Conservation (phyloP, 2,888 invertebrate genomes). For the Agrochola circellaris region DNA sequence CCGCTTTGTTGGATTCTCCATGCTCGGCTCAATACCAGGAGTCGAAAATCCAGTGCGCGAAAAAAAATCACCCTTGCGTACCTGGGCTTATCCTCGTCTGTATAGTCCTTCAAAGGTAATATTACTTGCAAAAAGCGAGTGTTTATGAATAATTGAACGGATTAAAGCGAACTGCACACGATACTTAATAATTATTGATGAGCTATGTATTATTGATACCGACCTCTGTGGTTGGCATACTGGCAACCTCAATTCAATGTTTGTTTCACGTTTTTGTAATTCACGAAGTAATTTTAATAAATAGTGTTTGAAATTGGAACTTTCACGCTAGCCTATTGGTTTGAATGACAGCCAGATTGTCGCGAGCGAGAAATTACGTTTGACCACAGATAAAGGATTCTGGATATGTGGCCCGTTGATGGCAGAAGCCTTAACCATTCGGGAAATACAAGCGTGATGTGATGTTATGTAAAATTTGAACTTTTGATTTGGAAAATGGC, state of each 20-base stretch:
- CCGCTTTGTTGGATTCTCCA: too few species aligned
- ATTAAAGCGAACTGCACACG: constrained; percentile 53
- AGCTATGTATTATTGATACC: constrained; percentile 56
- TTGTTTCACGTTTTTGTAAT: constrained; percentile 31
- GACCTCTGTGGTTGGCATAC: constrained; percentile 19
- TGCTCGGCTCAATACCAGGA: neutral
- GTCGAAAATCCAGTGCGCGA: neutral
- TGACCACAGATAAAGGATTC: constrained; percentile 4
- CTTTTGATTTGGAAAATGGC: neutral
- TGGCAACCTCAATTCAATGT: constrained; percentile 52
- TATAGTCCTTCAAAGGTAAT: constrained; percentile 35
- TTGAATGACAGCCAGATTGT: constrained; percentile 6
- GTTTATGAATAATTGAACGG: constrained; percentile 58
- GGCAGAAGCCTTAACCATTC: too few species aligned
- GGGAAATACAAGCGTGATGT: too few species aligned
- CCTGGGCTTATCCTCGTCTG: neutral
- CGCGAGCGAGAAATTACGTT: neutral
- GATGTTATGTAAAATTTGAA: too few species aligned
- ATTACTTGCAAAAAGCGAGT: constrained; percentile 44
- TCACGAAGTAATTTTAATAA: constrained; percentile 24
- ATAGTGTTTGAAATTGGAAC: constrained; percentile 28
- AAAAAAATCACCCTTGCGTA: neutral
- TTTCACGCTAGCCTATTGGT: constrained; percentile 4
- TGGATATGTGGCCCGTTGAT: too few species aligned
- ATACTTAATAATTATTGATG: constrained; percentile 59